phyloP scores from a whole-genome alignment of 2,113 vertebrate genomes.

The Lethenteron reissneri region DNA sequence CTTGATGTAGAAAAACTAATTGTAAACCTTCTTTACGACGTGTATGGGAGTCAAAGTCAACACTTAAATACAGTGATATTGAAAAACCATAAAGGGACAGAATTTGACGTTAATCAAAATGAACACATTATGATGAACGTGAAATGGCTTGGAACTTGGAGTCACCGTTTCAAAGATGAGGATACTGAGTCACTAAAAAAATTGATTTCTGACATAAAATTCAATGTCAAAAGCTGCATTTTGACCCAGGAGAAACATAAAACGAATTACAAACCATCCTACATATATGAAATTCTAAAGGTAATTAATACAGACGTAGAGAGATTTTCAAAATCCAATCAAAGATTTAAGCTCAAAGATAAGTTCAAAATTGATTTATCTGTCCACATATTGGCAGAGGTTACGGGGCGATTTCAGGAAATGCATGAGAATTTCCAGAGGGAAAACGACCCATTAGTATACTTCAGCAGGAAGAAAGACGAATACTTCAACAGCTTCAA shows the following conservation, averaged over 20 bases:
- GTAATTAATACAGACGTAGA: too few species aligned
- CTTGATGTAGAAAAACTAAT: too few species aligned
- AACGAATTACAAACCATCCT: conserved; percentile 14
- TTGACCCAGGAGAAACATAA: conserved; percentile 5
- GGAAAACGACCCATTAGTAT: conserved; percentile 17
- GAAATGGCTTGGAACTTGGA: too few species aligned
- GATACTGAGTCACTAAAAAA: accelerated
- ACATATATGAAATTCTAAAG: conserved; percentile 20
- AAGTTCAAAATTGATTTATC: conserved; percentile 16
- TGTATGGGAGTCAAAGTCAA: too few species aligned
- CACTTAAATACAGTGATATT: too few species aligned
- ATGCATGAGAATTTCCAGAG: conserved; percentile 17
- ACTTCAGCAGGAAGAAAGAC: conserved; percentile 20
- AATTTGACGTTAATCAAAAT: too few species aligned
- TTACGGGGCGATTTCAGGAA: conserved; percentile 15
- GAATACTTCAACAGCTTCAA: conserved; percentile 24
- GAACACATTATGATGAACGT: too few species aligned
- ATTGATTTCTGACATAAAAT: conserved; percentile 7
- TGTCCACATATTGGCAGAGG: conserved; percentile 18
- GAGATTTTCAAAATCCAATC: too few species aligned
- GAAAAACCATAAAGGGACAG: too few species aligned
- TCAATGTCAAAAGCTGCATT: accelerated
- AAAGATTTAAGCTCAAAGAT: neutral
- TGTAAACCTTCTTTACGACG: too few species aligned
- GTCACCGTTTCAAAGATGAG: too few species aligned